These are phyloP conservation scores for Drosophila kokeensis DNA, from an alignment of 2,888 invertebrate genomes.

Conservation along the genomic window DNA sequence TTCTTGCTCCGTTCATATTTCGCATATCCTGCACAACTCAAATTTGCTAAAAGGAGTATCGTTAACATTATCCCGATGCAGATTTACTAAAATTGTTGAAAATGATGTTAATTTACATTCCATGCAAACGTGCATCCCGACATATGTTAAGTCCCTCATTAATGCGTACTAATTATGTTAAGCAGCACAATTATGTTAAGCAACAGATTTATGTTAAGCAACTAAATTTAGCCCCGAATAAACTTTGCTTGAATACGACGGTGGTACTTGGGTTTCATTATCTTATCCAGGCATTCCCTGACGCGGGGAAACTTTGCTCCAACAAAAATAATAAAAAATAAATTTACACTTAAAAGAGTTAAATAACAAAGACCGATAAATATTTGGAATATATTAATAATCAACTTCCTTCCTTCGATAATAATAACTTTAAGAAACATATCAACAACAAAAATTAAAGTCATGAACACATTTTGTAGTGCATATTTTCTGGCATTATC, in stretches of 20 bases:
- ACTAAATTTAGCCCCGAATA: too few species aligned
- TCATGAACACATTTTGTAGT: background rate
- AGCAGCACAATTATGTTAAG: too few species aligned
- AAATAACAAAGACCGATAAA: background rate
- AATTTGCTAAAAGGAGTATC: background rate
- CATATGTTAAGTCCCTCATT: too few species aligned
- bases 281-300: too few species aligned
- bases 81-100: background rate
- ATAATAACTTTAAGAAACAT: background rate
- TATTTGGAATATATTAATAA: background rate
- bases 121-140: too few species aligned
- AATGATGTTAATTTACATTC: too few species aligned
- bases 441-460: background rate
- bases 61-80: too few species aligned
- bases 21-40: constrained; percentile 18
- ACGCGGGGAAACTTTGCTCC: background rate
- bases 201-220: too few species aligned
- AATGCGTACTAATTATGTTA: too few species aligned
- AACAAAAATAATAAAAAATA: background rate
- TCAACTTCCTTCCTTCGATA: background rate
- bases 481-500: background rate
- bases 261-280: too few species aligned
- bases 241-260: too few species aligned
- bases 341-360: background rate
- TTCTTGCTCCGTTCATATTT: constrained; percentile 10